These are phyloP conservation scores for Hirundo rustica DNA, from an alignment of 2,797 vertebrate species.

Conservation along the genomic window DNA sequence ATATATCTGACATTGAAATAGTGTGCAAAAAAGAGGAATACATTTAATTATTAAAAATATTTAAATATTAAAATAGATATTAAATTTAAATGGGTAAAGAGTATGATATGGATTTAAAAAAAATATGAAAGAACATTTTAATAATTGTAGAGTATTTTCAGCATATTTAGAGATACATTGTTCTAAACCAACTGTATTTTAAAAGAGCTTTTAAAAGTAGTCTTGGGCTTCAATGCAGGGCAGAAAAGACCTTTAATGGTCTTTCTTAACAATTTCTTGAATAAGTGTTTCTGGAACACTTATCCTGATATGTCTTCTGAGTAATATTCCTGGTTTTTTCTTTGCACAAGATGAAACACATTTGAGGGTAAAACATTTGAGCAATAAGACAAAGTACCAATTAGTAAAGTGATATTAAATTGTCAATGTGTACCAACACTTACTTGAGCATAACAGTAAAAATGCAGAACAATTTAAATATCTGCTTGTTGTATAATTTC, in stretches of 20 bases:
- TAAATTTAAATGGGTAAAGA: not conserved
- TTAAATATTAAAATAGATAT: not conserved
- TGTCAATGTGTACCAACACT: not conserved
- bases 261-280: not conserved
- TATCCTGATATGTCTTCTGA: not conserved
- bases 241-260: not conserved
- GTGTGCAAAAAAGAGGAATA: not conserved
- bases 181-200: not conserved
- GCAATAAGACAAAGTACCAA: not conserved
- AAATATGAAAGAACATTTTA: not conserved
- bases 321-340: not conserved
- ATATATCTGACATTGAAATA: constrained; percentile 17
- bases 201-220: not conserved
- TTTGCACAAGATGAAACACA: not conserved
- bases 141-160: not conserved
- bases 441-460: not conserved
- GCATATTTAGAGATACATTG: not conserved
- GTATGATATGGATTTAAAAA: not conserved
- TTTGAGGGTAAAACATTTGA: not conserved
- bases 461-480: not conserved
- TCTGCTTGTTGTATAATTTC: not conserved
- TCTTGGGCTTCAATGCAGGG: not conserved
- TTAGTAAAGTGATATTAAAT: not conserved
- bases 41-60: not conserved
- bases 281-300: not conserved